Percentiles rank a stretch among this genome's conserved stretches.
These are phyloP conservation scores for Trachymyrmex cornetzi DNA, from an alignment of 1,140 invertebrate species.

Conservation along the genomic window DNA sequence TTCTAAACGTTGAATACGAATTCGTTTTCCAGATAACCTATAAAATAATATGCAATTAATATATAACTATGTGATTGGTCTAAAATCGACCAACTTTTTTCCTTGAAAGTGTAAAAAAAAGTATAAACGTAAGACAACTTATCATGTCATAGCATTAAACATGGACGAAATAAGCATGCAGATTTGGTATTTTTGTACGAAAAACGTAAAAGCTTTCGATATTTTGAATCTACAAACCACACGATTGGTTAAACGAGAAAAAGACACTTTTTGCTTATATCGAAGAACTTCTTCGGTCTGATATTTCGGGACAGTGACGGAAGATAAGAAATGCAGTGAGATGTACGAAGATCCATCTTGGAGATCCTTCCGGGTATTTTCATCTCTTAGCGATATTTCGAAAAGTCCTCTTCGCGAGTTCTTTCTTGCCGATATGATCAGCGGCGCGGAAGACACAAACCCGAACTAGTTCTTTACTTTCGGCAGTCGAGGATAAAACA, in stretches of 20 bases:
- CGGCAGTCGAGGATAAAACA: conserved; percentile 50
- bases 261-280: conserved; percentile 21
- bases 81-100: neutral
- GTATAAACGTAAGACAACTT: neutral
- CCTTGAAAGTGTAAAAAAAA: neutral
- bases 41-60: too few species aligned
- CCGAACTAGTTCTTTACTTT: conserved; percentile 42
- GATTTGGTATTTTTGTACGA: neutral
- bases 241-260: neutral
- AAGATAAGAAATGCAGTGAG: conserved; percentile 38
- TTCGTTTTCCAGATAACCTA: too few species aligned
- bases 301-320: conserved; percentile 45
- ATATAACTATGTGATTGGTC: too few species aligned
- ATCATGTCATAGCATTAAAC: neutral
- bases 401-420: conserved; percentile 51
- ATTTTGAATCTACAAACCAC: neutral
- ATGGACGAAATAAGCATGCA: neutral
- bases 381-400: conserved; percentile 59
- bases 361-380: conserved; percentile 54
- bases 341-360: conserved; percentile 30
- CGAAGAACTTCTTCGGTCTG: conserved; percentile 9
- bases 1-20: too few species aligned
- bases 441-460: conserved; percentile 50
- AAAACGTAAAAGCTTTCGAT: neutral
- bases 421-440: conserved; percentile 54